These are phyloP conservation scores for Tethya wilhelma DNA, from an alignment of 37 sponge, comb jelly and placozoan species.

Conservation along the genomic window DNA sequence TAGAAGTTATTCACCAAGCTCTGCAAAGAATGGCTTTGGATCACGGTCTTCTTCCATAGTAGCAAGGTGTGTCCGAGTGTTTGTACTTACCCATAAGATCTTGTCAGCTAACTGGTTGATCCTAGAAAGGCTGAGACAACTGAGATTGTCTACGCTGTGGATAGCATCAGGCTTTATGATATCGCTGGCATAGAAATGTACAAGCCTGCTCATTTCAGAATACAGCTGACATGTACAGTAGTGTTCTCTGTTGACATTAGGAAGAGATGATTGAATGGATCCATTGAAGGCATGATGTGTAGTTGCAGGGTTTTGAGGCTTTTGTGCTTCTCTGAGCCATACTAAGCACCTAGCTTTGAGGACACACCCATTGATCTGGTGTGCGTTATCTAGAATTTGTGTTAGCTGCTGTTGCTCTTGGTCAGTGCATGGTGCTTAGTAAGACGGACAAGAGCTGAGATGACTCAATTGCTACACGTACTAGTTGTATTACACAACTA, in stretches of 20 bases:
- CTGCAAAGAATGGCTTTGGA: constrained; percentile 10
- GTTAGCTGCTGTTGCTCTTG: no score
- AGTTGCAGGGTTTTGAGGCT: no score
- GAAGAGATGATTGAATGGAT: constrained; percentile 50
- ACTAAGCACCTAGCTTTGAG: no score
- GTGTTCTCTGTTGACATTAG: constrained; percentile 35
- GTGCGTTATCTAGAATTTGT: no score
- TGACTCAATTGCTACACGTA: no score
- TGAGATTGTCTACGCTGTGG: constrained; percentile 25
- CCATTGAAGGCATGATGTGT: constrained; percentile 55
- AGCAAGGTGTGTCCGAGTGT: background rate
- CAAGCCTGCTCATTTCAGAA: constrained; percentile 30
- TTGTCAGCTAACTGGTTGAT: background rate
- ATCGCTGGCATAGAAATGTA: constrained; percentile 44
- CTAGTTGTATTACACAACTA: no score
- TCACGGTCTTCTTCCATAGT: background rate
- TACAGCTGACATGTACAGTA: constrained; percentile 52
- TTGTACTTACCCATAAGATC: background rate
- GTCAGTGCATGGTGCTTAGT: no score
- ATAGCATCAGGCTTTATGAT: constrained; percentile 17
- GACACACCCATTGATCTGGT: no score
- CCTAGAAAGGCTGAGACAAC: constrained; percentile 4
- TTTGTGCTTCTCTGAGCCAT: no score
- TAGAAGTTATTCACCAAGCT: constrained; percentile 32
- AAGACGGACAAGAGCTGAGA: no score